Evolutionary conservation across 2,797 vertebrate genomes (phyloP).

Genomic region (Clarias laeviceps): DNA sequence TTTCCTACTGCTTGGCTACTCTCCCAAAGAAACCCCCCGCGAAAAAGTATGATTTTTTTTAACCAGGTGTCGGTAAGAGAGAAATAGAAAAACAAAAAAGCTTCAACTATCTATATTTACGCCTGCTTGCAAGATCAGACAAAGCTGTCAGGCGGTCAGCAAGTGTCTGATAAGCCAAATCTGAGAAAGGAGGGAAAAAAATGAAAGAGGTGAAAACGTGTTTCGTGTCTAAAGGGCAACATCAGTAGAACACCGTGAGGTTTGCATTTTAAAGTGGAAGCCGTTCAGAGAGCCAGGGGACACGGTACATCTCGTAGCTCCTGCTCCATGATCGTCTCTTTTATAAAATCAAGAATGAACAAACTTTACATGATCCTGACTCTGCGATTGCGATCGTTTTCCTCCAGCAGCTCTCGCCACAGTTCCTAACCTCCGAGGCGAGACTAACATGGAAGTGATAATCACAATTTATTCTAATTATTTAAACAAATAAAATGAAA

Average conservation of each 20-base stretch:
- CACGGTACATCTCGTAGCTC: background rate
- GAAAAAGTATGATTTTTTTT: conserved; percentile 36
- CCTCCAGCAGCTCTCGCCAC: no score
- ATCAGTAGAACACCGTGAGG: conserved; percentile 26
- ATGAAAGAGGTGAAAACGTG: conserved; percentile 5
- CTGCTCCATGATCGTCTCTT: background rate
- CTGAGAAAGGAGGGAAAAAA: background rate
- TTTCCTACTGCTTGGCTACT: conserved; percentile 19
- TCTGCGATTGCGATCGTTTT: background rate
- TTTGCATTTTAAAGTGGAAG: conserved; percentile 45
- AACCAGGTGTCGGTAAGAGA: background rate
- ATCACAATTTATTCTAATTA: background rate
- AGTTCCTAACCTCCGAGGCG: background rate
- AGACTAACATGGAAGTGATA: no score
- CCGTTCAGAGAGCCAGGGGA: conserved; percentile 16
- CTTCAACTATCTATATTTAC: conserved; percentile 24
- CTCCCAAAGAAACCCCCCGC: background rate
- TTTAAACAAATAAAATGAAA: background rate
- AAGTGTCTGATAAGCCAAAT: conserved; percentile 14
- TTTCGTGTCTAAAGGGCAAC: conserved; percentile 35
- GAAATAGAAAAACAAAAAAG: background rate
- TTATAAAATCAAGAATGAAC: background rate
- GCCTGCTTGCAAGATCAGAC: conserved; percentile 14
- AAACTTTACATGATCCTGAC: conserved; percentile 23
- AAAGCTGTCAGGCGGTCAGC: conserved; percentile 22